These are phyloP conservation scores for Scaptomyza flava DNA, from an alignment of 2,888 invertebrate genomes.

Conservation along the genomic window DNA sequence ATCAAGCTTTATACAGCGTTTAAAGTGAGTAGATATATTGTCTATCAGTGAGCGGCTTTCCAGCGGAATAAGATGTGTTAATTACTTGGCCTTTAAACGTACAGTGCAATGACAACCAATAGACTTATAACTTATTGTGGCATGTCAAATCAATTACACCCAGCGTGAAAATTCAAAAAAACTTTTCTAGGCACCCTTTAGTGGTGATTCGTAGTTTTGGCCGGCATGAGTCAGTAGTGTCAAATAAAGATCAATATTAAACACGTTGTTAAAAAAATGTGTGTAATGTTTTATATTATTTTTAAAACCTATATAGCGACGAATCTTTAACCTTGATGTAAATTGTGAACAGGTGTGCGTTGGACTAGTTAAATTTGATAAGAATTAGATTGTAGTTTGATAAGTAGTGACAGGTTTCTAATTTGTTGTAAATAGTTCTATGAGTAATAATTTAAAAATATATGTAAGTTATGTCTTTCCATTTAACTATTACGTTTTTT, in stretches of 20 bases:
- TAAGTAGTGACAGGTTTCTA: too few relatives aligned
- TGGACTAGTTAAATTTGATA: background rate
- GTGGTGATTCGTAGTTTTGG: conserved; percentile 15
- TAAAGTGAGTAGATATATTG: conserved; percentile 51
- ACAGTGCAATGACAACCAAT: background rate
- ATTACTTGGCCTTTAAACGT: background rate
- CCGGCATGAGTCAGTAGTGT: conserved; percentile 44
- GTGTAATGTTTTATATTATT: background rate
- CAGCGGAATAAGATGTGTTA: conserved; percentile 3
- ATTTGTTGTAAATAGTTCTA: too few relatives aligned
- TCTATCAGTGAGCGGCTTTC: conserved; percentile 4
- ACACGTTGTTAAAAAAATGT: background rate
- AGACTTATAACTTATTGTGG: background rate
- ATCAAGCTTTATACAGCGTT: conserved; percentile 28
- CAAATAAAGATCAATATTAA: background rate
- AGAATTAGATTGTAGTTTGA: background rate
- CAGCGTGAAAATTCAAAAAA: background rate
- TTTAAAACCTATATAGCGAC: background rate
- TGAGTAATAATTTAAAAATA: too few relatives aligned
- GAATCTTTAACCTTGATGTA: conserved; percentile 11
- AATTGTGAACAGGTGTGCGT: conserved; percentile 20
- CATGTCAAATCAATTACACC: background rate
- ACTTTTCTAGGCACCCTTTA: background rate
- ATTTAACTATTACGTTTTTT: too few relatives aligned
- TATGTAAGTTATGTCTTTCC: too few relatives aligned